Percentiles rank a stretch among this genome's conserved stretches.
Evolutionary conservation across 2,888 invertebrate species (phyloP).

Genomic region (Tolmerus cingulatus): DNA sequence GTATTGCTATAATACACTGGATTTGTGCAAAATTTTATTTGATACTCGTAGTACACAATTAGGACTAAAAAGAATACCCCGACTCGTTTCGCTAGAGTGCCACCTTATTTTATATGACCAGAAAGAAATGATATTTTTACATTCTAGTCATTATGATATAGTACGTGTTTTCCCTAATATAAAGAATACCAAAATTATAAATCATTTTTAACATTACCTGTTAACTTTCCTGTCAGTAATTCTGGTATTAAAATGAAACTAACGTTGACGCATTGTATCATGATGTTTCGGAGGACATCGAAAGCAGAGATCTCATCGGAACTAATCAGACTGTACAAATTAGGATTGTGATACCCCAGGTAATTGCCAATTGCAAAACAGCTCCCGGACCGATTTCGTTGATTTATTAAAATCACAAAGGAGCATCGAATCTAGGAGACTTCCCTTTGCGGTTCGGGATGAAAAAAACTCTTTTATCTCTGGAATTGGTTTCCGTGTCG

Average conservation of each 20-base stretch:
- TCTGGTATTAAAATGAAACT: background rate
- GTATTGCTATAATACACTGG: slow-evolving; percentile 12
- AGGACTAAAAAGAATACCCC: slow-evolving; percentile 2
- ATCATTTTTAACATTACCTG: background rate
- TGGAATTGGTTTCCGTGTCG: slow-evolving; percentile 18
- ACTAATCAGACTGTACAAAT: background rate
- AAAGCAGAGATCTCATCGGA: background rate
- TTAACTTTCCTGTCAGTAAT: slow-evolving; percentile 3
- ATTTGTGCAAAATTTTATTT: slow-evolving; percentile 10
- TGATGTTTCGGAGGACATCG: background rate
- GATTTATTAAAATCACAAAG: slow-evolving; percentile 30
- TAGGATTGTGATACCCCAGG: background rate
- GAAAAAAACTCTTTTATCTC: slow-evolving; percentile 16
- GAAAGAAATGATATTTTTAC: slow-evolving; percentile 8
- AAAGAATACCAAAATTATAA: background rate
- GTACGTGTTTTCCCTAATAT: background rate
- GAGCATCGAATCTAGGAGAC: background rate
- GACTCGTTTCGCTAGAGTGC: background rate
- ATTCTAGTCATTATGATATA: background rate
- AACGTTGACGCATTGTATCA: background rate
- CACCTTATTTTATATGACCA: slow-evolving; percentile 2
- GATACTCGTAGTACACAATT: background rate
- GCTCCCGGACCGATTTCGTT: slow-evolving; percentile 2
- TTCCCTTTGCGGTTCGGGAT: background rate
- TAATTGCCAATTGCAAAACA: background rate